Evolutionary conservation across 2,113 vertebrate genomes (phyloP).

Genomic region (Hippocampus guttulatus): DNA sequence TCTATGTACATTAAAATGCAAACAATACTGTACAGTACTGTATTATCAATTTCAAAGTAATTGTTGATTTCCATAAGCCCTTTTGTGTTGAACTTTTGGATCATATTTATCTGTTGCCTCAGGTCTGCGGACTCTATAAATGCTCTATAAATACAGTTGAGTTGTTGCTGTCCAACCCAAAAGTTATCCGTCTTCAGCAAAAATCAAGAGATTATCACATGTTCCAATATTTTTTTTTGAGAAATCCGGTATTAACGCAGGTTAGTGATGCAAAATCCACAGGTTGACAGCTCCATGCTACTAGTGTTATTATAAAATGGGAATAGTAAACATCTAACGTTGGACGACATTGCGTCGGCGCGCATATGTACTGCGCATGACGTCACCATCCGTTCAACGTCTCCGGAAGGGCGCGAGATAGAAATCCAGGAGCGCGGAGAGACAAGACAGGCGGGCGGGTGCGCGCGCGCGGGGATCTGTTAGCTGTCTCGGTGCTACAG

Average conservation of each 20-base stretch:
- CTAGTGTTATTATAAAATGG: no score
- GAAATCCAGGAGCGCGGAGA: slow-evolving; percentile 66
- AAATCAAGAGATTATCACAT: neutral
- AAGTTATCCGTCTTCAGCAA: neutral
- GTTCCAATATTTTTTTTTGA: neutral
- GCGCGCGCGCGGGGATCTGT: neutral
- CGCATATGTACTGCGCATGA: slow-evolving; percentile 49
- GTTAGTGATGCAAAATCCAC: no score
- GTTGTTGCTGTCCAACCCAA: no score
- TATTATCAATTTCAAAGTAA: slow-evolving; percentile 3
- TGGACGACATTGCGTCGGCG: neutral
- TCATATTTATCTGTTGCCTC: neutral
- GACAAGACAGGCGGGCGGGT: neutral
- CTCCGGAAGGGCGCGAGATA: slow-evolving; percentile 72
- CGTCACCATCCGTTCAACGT: slow-evolving; percentile 50
- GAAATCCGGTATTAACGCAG: neutral
- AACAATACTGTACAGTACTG: no score
- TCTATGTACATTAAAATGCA: neutral
- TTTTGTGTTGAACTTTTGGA: neutral
- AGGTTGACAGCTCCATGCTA: no score
- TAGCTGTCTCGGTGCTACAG: slow-evolving; percentile 22
- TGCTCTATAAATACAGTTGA: no score
- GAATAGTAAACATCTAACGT: no score
- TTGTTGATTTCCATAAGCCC: slow-evolving; percentile 34
- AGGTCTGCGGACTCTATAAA: no score